Percentiles rank a stretch among this genome's conserved stretches.
Evolutionary conservation across 2,113 vertebrate genomes (phyloP).

Genomic region (Tragelaphus strepsiceros): DNA sequence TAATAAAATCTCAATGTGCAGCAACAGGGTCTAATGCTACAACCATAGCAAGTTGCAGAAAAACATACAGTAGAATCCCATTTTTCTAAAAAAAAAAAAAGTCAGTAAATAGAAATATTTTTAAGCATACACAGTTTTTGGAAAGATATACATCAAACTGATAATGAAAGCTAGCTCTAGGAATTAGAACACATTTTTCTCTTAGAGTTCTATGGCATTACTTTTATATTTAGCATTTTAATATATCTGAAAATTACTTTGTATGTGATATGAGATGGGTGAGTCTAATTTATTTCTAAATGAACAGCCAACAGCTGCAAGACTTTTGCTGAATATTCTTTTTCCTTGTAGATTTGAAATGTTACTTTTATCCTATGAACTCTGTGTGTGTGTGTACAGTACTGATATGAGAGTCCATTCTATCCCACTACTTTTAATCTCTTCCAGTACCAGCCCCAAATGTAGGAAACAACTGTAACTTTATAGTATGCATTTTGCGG

Average conservation of each 20-base stretch:
- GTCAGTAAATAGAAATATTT: not conserved
- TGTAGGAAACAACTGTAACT: not conserved
- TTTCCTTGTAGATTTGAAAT: not conserved
- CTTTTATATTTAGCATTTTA: not conserved
- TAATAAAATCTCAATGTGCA: not conserved
- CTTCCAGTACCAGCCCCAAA: not conserved
- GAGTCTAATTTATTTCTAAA: not conserved
- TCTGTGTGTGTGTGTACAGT: not conserved
- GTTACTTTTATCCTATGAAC: not conserved
- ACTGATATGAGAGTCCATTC: not conserved
- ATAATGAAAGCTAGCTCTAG: not conserved
- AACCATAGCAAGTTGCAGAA: not conserved
- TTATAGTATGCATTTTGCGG: not conserved
- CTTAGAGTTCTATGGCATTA: not conserved
- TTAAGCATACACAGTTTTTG: not conserved
- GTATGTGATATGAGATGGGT: not conserved
- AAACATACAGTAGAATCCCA: not conserved
- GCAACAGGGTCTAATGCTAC: not conserved
- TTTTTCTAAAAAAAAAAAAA: not conserved
- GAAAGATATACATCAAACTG: not conserved
- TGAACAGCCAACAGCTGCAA: not conserved
- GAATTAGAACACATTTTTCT: not conserved
- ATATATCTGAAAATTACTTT: not conserved
- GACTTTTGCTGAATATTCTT: not conserved
- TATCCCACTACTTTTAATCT: not conserved